Evolutionary conservation across 2,797 vertebrate genomes (phyloP), one percentile per base, ranked within the genome.

Genomic region (Leptodactylus fallax): DNA sequence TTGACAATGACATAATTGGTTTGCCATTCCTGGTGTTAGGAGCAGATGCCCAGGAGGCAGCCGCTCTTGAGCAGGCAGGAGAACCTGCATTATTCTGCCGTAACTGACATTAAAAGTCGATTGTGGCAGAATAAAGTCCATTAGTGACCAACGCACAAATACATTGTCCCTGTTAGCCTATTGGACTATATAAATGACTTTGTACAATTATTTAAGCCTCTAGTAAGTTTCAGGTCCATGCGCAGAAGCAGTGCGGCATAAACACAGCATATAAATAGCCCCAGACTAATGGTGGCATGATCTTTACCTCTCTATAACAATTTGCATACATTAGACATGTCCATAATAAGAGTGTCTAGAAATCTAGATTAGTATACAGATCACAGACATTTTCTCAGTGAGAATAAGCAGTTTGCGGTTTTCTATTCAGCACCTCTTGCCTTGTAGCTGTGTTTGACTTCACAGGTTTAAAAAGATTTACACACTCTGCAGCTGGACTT

Each of bases 371-470:
- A 81, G 79, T 63, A 81, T 49, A 81, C 58, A 81, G 79, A 63
- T 81, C 60, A 81, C 79, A 81, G 56, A 61, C 17, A 21, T 17
- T 61, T 49, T 16, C 49, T 63, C 36, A 6, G 23, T 4, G 23
- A 55, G 51, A n/a, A n/a, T n/a, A n/a, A n/a, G n/a, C n/a, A n/a
- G n/a, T 69, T 27, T 83, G 81, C 27, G 13, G 67, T 47, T 83
- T 72, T 45, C 65, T 51, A 55, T 71, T 71, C 65, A 3, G 51
- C 17, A 3, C 27, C 11, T 84, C 27, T 23, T 84, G 67, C 53
- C 55, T 84, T 16, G 67, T 85, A 74, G 67, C 67, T 17, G 27
- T 84, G 9, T 84, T 74, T 84, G 82, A 74, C 53, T 84, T 53
- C 23, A 16, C 27, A 58, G 69, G 12, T 81, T 49, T 81, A 65